Base-by-base conservation (phyloP, 2,113 vertebrate genomes). In the Sapayoa aenigma region DNA sequence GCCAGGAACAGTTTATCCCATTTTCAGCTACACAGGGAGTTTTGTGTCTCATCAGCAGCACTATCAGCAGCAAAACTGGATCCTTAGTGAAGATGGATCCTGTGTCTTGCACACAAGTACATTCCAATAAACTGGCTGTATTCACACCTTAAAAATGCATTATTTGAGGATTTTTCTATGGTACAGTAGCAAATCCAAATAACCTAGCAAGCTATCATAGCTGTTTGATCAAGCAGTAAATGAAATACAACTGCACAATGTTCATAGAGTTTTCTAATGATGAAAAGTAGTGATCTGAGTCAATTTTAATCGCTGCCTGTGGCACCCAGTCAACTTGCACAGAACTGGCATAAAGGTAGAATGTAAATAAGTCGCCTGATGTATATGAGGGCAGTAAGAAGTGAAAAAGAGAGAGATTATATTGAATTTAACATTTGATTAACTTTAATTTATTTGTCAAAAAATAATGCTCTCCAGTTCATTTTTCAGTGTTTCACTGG, bases 171-270 rank as follows among this genome's bases (percentile, higher is more conserved):
- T 88, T 90, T 93, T 91, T 84, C 28, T 83, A 1, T 63, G 52
- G 25, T 77, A 18, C 5, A 4, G 52, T 72, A 75, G 56, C 58
- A 67, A 78, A 94, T 72, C 76, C 69, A 78, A 58, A 80, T 87
- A 75, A 46, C 67, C 46, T 44, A 39, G 44, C 37, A 68, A 82
- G 49, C 73, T 71, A n/a, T 90, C 41, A 2, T 74, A 65, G 55
- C 65, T 82, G n/a, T 79, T 89, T 92, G 68, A 62, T 92, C 68
- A 89, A 88, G 90, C 52, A 75, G 41, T 63, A 90, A 89, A 90
- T 93, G 73, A 89, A 94, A 90, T 96, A 76, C 28, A 84, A 22
- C 37, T 89, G 76, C 59, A 65, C 76, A 60, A 4, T 74, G 49
- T 72, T 82, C 4, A 1, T 53, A 49, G 76, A 65, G 25, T 72